phyloP scores from a whole-genome alignment of 2,888 invertebrate species.

The Apamea epomidion region DNA sequence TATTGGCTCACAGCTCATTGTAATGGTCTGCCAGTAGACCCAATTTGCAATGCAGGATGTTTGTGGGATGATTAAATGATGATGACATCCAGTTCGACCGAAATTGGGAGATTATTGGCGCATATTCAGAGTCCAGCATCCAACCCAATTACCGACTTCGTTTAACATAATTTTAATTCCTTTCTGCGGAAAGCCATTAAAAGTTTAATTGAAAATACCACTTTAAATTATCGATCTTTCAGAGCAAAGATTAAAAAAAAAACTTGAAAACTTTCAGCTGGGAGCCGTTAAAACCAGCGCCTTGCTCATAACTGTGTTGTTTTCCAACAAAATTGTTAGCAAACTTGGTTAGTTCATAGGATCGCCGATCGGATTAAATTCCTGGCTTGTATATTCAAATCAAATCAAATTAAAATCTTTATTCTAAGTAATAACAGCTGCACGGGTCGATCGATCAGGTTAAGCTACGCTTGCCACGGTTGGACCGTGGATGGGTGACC shows the following conservation, averaged over 20 bases:
- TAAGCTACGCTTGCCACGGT: too few species aligned
- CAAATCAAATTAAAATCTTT: too few species aligned
- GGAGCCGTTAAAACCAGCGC: constrained; percentile 13
- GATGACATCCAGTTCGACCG: background rate
- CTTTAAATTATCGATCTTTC: constrained; percentile 39
- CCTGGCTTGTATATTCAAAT: background rate
- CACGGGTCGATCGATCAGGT: too few species aligned
- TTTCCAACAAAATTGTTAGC: constrained; percentile 11
- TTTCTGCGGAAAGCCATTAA: background rate
- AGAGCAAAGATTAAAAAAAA: constrained; percentile 37
- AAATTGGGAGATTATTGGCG: constrained; percentile 6
- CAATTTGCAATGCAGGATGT: constrained; percentile 20
- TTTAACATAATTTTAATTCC: background rate
- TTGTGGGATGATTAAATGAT: constrained; percentile 18
- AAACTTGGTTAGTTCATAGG: constrained; percentile 5
- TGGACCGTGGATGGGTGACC: too few species aligned
- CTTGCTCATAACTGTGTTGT: background rate
- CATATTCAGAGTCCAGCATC: background rate
- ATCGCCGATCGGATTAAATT: background rate
- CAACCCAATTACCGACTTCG: background rate
- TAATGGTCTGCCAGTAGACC: background rate
- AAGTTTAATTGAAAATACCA: constrained; percentile 40
- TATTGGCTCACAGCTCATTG: background rate
- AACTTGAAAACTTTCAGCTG: constrained; percentile 19
- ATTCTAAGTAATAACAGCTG: too few species aligned